Conservation (phyloP, 2,113 vertebrate genomes). For the Bolborhynchus lineola region DNA sequence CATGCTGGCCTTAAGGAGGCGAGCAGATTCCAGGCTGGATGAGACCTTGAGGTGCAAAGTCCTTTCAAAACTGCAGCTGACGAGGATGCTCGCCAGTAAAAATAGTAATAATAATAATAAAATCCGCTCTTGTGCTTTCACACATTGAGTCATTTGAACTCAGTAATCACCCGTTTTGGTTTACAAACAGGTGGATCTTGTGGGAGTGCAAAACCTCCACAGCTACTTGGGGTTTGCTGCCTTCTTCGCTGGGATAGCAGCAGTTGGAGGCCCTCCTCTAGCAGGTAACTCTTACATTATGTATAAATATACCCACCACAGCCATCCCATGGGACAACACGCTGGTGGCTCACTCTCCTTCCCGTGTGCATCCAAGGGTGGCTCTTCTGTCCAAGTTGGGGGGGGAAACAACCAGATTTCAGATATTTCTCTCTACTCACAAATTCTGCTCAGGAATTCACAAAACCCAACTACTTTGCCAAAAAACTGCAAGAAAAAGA, state of each 20-base stretch:
- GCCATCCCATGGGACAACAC: background rate
- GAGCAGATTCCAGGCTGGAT: background rate
- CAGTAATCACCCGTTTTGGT: background rate
- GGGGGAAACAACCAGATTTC: background rate
- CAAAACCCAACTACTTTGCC: background rate
- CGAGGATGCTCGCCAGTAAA: background rate
- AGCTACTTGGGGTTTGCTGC: slow-evolving; percentile 86
- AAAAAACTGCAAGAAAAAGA: background rate
- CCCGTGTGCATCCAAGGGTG: background rate
- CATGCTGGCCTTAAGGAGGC: background rate
- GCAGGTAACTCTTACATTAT: slow-evolving; percentile 75
- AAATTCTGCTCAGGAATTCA: background rate
- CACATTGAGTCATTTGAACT: background rate
- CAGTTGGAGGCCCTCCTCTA: slow-evolving; percentile 86
- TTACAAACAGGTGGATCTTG: slow-evolving; percentile 83
- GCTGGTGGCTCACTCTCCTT: background rate
- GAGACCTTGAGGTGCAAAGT: background rate
- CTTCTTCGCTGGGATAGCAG: slow-evolving; percentile 88
- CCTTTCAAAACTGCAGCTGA: background rate
- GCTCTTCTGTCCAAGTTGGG: background rate
- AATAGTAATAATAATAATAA: background rate
- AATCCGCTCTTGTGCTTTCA: background rate
- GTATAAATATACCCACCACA: accelerated
- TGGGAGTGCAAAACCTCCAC: slow-evolving; percentile 80
- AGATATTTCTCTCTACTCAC: background rate